phyloP scores from a whole-genome alignment of 2,113 vertebrate genomes.

The Zingel zingel region DNA sequence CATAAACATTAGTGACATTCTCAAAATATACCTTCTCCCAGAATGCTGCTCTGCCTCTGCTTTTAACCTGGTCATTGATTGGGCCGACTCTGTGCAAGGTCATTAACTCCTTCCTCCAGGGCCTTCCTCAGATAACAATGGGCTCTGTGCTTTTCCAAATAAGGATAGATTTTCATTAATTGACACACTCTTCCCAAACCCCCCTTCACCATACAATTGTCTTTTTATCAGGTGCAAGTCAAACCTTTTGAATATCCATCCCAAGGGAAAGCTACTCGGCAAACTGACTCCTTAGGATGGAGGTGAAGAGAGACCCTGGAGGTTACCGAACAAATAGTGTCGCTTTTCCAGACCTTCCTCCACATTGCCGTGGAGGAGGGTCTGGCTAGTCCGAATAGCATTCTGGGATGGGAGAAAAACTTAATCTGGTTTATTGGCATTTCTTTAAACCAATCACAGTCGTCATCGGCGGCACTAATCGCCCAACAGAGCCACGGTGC shows the following conservation, averaged over 20 bases:
- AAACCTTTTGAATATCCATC: slow-evolving; percentile 16
- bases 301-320: too few species aligned
- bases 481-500: too few species aligned
- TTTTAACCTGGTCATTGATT: slow-evolving; percentile 64
- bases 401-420: too few species aligned
- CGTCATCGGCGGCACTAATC: too few species aligned
- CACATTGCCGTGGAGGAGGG: too few species aligned
- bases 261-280: slow-evolving; percentile 51
- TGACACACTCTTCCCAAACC: slow-evolving; percentile 8
- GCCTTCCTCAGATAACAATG: slow-evolving; percentile 52
- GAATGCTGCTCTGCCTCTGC: slow-evolving; percentile 30
- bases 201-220: slow-evolving; percentile 12
- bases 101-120: slow-evolving; percentile 48
- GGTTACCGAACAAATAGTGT: too few species aligned
- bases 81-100: slow-evolving; percentile 32
- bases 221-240: slow-evolving; percentile 51
- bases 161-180: slow-evolving; percentile 64
- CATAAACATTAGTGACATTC: slow-evolving; percentile 27
- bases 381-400: too few species aligned
- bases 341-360: too few species aligned
- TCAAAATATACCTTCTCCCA: slow-evolving; percentile 35
- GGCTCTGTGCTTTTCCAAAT: slow-evolving; percentile 46
- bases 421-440: too few species aligned
- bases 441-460: too few species aligned
- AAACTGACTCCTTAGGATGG: slow-evolving; percentile 26